phyloP scores from a whole-genome alignment of 2,797 vertebrate genomes.

The Pempheris klunzingeri region DNA sequence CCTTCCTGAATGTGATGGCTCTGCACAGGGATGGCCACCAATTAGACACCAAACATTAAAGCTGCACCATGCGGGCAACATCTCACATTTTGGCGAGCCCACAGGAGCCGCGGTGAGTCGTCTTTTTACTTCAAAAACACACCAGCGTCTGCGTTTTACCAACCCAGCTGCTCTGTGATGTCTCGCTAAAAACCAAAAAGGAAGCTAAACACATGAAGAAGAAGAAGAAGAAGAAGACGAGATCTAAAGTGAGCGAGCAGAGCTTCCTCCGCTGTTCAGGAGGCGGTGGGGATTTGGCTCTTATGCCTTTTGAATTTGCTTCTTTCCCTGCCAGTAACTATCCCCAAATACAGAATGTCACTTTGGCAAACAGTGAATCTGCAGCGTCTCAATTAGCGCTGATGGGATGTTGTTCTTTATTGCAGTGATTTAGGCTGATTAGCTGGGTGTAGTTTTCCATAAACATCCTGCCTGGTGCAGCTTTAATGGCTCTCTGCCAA shows the following conservation, averaged over 20 bases:
- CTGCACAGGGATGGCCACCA: not conserved
- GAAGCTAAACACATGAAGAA: not conserved
- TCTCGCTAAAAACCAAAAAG: not conserved
- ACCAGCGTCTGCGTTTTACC: conserved; percentile 21
- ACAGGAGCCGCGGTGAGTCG: not conserved
- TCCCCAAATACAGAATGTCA: conserved; percentile 40
- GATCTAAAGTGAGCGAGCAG: conserved; percentile 11
- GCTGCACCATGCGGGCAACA: conserved; percentile 1
- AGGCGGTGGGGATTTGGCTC: conserved; percentile 28
- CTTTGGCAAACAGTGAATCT: conserved; percentile 54
- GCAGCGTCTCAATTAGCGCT: conserved; percentile 55
- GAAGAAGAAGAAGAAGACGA: conserved; percentile 25
- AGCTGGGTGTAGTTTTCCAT: conserved; percentile 63
- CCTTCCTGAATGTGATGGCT: not conserved
- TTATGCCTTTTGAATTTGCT: conserved; percentile 32
- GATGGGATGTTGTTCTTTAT: conserved; percentile 57
- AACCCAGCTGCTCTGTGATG: conserved; percentile 27
- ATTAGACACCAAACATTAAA: conserved; percentile 50
- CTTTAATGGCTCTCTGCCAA: conserved; percentile 40
- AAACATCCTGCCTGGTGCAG: conserved; percentile 60
- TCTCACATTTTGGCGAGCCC: not conserved
- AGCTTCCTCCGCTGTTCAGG: conserved; percentile 25
- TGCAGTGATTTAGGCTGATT: conserved; percentile 68
- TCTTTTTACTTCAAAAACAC: conserved; percentile 13
- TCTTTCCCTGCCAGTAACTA: conserved; percentile 31